Evolutionary conservation across 2,888 invertebrate species (phyloP).

Genomic region (Leistus spinibarbis): DNA sequence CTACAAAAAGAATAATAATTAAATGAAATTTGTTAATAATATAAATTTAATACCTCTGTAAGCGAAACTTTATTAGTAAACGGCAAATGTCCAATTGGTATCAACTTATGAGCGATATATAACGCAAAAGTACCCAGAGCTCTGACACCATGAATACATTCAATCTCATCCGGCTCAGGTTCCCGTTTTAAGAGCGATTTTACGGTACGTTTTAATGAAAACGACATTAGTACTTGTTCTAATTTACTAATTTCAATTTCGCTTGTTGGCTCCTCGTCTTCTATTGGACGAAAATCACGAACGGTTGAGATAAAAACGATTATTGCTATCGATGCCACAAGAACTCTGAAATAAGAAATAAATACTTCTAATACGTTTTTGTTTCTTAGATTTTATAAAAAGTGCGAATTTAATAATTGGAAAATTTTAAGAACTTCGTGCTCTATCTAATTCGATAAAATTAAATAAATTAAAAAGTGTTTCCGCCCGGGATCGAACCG

Average conservation of each 20-base stretch:
- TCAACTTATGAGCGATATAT: slow-evolving; percentile 69
- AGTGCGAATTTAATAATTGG: background rate
- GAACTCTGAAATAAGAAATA: slow-evolving; percentile 56
- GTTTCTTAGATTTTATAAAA: background rate
- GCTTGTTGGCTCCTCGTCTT: slow-evolving; percentile 41
- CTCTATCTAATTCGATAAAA: too few species aligned
- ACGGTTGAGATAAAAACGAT: slow-evolving; percentile 59
- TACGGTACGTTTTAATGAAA: slow-evolving; percentile 70
- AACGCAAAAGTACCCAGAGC: slow-evolving; percentile 68
- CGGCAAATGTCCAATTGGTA: slow-evolving; percentile 67
- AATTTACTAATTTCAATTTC: slow-evolving; percentile 46
- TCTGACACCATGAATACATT: slow-evolving; percentile 73
- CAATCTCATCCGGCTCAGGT: slow-evolving; percentile 62
- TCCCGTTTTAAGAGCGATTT: slow-evolving; percentile 63
- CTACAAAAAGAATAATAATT: slow-evolving; percentile 51
- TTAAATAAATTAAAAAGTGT: slow-evolving; percentile 59
- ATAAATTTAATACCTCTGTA: slow-evolving; percentile 60
- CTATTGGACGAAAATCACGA: slow-evolving; percentile 54
- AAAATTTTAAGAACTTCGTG: too few species aligned
- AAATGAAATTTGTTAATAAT: too few species aligned
- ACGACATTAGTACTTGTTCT: slow-evolving; percentile 57
- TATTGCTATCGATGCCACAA: slow-evolving; percentile 57
- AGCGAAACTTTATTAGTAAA: slow-evolving; percentile 66
- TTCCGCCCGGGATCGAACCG: slow-evolving; percentile 90
- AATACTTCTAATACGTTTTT: too few species aligned